Percentiles rank a stretch among this genome's conserved stretches.
Evolutionary conservation across 2,797 vertebrate species (phyloP).

Genomic region (Alfaro cultratus): DNA sequence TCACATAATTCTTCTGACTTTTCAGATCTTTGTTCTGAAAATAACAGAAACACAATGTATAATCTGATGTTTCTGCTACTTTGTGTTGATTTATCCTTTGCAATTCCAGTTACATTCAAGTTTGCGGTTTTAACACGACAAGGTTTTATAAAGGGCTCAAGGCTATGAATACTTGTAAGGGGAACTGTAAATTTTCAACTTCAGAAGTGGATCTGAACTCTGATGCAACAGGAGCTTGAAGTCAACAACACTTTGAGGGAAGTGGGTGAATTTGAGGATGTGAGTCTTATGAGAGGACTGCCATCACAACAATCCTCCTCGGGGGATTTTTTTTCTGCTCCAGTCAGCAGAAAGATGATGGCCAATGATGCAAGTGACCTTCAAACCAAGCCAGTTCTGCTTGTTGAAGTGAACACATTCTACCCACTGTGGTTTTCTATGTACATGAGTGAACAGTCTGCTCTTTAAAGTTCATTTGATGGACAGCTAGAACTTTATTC

Average conservation of each 20-base stretch:
- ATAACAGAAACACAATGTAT: background rate
- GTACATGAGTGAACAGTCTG: conserved; percentile 17
- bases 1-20: background rate
- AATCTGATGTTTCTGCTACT: background rate
- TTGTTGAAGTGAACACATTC: conserved; percentile 10
- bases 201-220: background rate
- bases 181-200: background rate
- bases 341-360: conserved; percentile 43
- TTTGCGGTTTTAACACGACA: background rate
- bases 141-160: background rate
- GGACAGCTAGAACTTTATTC: conserved; percentile 24
- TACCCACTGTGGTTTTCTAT: conserved; percentile 22
- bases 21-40: background rate
- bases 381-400: conserved; percentile 24
- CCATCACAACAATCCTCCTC: conserved; percentile 4
- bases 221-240: background rate
- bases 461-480: conserved; percentile 21
- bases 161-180: background rate
- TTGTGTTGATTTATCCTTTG: background rate
- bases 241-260: background rate
- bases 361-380: conserved; percentile 47
- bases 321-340: conserved; percentile 31
- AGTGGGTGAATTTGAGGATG: conserved; percentile 35
- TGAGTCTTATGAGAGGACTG: conserved; percentile 42
- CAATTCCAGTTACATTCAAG: background rate